Base-by-base conservation (phyloP, 1,140 invertebrate genomes). In the Chironomus striatipennis region DNA sequence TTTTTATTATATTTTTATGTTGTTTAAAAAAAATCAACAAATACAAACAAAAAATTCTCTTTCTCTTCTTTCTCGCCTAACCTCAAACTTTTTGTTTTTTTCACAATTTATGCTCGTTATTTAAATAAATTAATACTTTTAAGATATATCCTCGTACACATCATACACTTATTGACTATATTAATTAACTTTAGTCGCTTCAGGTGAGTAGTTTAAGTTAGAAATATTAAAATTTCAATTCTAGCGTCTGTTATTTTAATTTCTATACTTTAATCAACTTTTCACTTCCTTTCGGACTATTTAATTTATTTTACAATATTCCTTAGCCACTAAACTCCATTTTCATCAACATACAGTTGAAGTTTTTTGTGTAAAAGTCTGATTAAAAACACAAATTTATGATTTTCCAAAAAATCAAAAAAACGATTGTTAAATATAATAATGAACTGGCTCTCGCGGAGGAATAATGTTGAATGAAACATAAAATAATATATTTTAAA, bases 181-280 rank as follows among this genome's bases (percentile, higher is more conserved):
- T 57, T 57, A n/a, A 57, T 57, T n/a, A 57, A 57, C 47, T 57
- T 57, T 15, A 57, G 5, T 57, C n/a, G 5, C 8, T 57, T 57
- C 47, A 57, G 47, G n/a, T 57, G 47, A 57, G 47, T 57, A n/a
- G 47, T 57, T 57, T 57, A 57, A n/a, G 47, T 57, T 57, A 57
- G 12, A 57, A 57, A 57, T 12, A 57, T n/a, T n/a, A 4, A 57
- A 57, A 57, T 57, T 57, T 57, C 47, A 5, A 12, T 12, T 57
- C 47, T n/a, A 57, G 47, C 47, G 47, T 57, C 47, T 57, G 47
- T 57, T 57, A 57, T 57, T 57, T 57, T 57, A 15, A 57, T 12
- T 57, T n/a, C 15, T 57, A 12, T 15, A n/a, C 47, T 57, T n/a
- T 12, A 57, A 57, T 57, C 15, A 12, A 57, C 12, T 57, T 57